Evolutionary conservation across 2,888 invertebrate species (phyloP).

Genomic region (Morpho helenor): DNA sequence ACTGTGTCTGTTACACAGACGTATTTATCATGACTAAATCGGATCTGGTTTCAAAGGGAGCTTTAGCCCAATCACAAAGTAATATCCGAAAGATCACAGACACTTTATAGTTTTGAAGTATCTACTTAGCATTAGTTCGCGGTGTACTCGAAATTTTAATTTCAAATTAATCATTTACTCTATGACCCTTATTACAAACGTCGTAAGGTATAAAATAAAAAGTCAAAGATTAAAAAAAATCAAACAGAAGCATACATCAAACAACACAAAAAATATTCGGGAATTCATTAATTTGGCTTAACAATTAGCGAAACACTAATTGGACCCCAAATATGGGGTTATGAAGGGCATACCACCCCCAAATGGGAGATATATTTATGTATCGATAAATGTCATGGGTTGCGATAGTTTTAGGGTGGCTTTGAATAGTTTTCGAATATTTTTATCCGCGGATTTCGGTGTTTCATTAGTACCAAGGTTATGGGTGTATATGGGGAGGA

Average conservation of each 20-base stretch:
- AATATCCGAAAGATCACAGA: no score
- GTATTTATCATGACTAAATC: no score
- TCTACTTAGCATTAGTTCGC: constrained; percentile 10
- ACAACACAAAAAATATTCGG: constrained; percentile 29
- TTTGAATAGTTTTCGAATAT: constrained; percentile 1
- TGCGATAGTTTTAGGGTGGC: constrained; percentile 8
- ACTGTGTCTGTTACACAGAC: no score
- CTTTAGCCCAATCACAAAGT: no score
- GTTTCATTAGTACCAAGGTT: background rate
- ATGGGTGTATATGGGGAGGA: no score
- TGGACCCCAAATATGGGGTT: constrained; percentile 43
- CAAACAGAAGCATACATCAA: constrained; percentile 34
- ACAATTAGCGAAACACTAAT: constrained; percentile 43
- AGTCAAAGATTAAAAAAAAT: constrained; percentile 12
- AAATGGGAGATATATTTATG: constrained; percentile 5
- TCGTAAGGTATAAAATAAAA: background rate
- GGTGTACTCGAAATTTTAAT: constrained; percentile 11
- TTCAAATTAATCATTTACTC: constrained; percentile 15
- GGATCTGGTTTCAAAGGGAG: no score
- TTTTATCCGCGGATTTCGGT: background rate
- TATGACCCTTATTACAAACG: constrained; percentile 8
- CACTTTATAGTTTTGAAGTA: constrained; percentile 4
- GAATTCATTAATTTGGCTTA: constrained; percentile 47
- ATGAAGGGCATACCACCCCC: constrained; percentile 15
- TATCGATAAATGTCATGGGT: constrained; percentile 5